Evolutionary conservation across 1,140 invertebrate species (phyloP).

Genomic region (Drosophila kikkawai): DNA sequence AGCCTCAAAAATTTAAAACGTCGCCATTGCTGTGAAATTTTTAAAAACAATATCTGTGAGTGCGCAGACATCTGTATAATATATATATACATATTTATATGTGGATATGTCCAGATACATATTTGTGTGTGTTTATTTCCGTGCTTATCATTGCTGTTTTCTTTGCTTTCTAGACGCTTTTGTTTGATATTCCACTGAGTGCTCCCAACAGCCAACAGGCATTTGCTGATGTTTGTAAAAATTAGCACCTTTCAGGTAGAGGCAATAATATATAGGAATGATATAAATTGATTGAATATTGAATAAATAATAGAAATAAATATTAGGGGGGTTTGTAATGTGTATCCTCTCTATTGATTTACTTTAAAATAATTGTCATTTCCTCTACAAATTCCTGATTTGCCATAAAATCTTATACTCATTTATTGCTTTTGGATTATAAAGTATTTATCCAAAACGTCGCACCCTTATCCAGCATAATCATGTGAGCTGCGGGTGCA

Average conservation of each 20-base stretch:
- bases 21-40: conserved; percentile 58
- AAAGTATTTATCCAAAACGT: conserved; percentile 3
- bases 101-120: background rate
- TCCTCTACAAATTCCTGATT: background rate
- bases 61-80: conserved; percentile 11
- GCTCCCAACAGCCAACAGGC: background rate
- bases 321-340: background rate
- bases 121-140: conserved; percentile 25
- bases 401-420: background rate
- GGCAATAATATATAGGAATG: background rate
- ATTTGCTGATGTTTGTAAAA: conserved; percentile 34
- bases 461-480: conserved; percentile 11
- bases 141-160: conserved; percentile 53
- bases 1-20: conserved; percentile 41
- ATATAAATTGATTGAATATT: conserved; percentile 21
- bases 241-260: conserved; percentile 46
- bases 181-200: conserved; percentile 23
- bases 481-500: conserved; percentile 58
- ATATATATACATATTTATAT: conserved; percentile 8
- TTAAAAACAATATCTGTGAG: conserved; percentile 44
- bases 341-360: background rate
- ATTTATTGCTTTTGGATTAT: background rate
- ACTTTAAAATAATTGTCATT: background rate
- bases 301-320: background rate
- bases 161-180: conserved; percentile 29